Percentiles rank a stretch among this genome's conserved stretches.
Conservation (phyloP, 2,888 invertebrate species). For the Hedya salicella region DNA sequence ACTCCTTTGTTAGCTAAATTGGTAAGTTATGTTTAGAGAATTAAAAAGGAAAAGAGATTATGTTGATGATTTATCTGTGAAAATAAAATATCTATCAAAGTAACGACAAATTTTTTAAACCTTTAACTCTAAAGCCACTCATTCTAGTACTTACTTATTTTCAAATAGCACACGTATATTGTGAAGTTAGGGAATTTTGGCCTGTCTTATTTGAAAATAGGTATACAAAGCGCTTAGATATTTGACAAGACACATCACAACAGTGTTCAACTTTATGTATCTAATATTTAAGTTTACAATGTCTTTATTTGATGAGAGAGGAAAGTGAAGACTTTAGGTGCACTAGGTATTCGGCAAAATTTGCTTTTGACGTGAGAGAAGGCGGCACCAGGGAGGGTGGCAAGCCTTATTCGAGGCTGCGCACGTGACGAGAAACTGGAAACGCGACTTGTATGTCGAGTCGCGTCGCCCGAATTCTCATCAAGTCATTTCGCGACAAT, state of each 20-base stretch:
- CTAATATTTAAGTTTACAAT: slow-evolving; percentile 13
- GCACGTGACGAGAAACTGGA: slow-evolving; percentile 83
- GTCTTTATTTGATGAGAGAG: slow-evolving; percentile 41
- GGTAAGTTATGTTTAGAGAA: neutral
- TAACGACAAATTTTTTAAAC: too few relatives aligned
- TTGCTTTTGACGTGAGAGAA: slow-evolving; percentile 69
- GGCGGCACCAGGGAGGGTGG: slow-evolving; percentile 68
- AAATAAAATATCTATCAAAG: too few relatives aligned
- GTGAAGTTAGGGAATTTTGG: too few relatives aligned
- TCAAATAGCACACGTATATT: too few relatives aligned
- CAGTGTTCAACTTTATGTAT: slow-evolving; percentile 2
- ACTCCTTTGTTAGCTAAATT: slow-evolving; percentile 8
- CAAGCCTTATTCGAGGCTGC: slow-evolving; percentile 82
- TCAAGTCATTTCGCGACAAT: slow-evolving; percentile 82
- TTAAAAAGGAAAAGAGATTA: neutral
- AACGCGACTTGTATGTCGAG: slow-evolving; percentile 75
- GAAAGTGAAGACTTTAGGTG: slow-evolving; percentile 57
- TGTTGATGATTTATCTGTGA: too few relatives aligned
- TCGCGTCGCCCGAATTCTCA: slow-evolving; percentile 75
- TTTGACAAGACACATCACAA: neutral
- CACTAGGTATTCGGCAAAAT: slow-evolving; percentile 78
- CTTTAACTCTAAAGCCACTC: too few relatives aligned
- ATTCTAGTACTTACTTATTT: too few relatives aligned
- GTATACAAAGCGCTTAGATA: neutral
- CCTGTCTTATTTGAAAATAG: too few relatives aligned